Evolutionary conservation across 2,888 invertebrate species (phyloP).

Genomic region (Smittia aterrima): DNA sequence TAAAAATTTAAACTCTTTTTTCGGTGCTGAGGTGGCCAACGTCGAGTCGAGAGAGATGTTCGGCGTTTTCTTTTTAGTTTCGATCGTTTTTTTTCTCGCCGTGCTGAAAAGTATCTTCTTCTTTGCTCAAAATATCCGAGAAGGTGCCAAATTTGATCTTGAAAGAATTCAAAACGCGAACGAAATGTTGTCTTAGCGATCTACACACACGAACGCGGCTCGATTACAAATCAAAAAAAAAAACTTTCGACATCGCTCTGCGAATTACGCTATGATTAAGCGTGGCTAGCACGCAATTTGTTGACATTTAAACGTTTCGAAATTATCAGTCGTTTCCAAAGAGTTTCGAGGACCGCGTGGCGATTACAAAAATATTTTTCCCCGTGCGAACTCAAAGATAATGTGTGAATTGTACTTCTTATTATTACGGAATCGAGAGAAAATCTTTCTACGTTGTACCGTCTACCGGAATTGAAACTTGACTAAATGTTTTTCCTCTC

Average conservation of each 20-base stretch:
- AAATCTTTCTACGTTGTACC: neutral
- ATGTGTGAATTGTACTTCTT: slow-evolving; percentile 5
- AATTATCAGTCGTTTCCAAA: neutral
- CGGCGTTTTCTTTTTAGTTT: slow-evolving; percentile 6
- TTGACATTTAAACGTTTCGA: neutral
- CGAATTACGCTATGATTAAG: neutral
- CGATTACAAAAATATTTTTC: slow-evolving; percentile 12
- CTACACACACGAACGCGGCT: neutral
- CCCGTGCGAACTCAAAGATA: neutral
- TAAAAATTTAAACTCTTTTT: slow-evolving; percentile 35
- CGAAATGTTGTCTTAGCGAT: neutral
- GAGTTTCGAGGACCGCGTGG: slow-evolving; percentile 17
- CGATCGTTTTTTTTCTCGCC: neutral
- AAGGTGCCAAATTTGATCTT: slow-evolving; percentile 32
- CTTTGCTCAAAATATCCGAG: slow-evolving; percentile 11
- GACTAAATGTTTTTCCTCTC: slow-evolving; percentile 23
- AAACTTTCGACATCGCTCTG: neutral
- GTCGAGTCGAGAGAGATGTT: slow-evolving; percentile 2
- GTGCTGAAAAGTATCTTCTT: neutral
- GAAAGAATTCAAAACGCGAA: slow-evolving; percentile 3
- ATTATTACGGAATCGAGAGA: neutral
- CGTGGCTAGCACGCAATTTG: neutral
- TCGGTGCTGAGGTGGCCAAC: slow-evolving; percentile 39
- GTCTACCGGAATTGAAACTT: slow-evolving; percentile 38
- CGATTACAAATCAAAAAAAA: slow-evolving; percentile 13